These are phyloP conservation scores for Lontra canadensis DNA, from an alignment of 2,113 vertebrate species.

Conservation along the genomic window DNA sequence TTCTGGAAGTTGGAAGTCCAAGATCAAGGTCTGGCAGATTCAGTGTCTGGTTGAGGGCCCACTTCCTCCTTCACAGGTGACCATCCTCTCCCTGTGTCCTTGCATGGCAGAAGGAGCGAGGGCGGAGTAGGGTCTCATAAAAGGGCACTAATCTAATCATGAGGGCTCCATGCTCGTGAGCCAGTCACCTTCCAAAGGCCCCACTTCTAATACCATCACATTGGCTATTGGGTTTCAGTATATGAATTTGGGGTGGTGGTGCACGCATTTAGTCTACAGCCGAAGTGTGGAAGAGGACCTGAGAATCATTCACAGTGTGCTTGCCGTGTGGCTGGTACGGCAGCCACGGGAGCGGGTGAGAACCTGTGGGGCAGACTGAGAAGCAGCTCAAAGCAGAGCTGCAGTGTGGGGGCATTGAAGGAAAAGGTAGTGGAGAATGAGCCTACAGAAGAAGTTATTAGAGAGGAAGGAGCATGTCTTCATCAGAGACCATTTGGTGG, in stretches of 20 bases:
- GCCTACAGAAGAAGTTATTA: background rate
- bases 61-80: background rate
- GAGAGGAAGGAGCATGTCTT: background rate
- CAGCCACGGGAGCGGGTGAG: background rate
- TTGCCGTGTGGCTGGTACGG: too few relatives aligned
- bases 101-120: background rate
- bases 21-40: background rate
- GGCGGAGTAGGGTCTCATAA: background rate
- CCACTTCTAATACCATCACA: background rate
- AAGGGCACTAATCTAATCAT: background rate
- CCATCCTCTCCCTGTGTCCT: background rate
- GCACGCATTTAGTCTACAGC: background rate
- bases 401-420: fast-evolving
- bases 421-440: background rate
- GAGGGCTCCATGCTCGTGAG: background rate
- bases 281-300: background rate
- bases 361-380: background rate
- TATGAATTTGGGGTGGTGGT: background rate
- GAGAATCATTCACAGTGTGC: background rate
- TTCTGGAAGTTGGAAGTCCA: background rate
- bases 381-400: background rate
- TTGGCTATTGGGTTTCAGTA: background rate
- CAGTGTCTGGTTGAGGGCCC: background rate
- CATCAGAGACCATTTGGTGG: background rate
- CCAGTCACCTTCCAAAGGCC: background rate